phyloP scores from a whole-genome alignment of 2,113 vertebrate genomes.

The Xiphophorus hellerii region DNA sequence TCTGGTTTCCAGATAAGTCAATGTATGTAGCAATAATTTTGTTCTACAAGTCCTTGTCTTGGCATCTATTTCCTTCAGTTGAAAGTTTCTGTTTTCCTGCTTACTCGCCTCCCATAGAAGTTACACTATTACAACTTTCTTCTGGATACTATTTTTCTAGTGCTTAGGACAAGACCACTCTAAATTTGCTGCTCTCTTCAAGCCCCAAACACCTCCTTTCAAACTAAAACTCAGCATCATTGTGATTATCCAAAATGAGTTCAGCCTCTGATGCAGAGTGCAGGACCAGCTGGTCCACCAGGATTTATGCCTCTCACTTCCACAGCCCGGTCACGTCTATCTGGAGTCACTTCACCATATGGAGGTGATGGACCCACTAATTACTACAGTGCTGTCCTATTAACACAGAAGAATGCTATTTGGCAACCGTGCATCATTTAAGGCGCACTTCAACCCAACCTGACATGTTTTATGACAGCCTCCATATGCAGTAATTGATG shows the following conservation, averaged over 20 bases:
- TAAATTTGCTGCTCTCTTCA: not conserved
- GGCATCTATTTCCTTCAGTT: no score
- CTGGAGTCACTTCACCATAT: constrained; percentile 58
- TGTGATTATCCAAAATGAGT: constrained; percentile 33
- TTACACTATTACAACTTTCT: no score
- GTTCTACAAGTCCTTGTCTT: no score
- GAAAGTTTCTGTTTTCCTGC: no score
- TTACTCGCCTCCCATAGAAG: no score
- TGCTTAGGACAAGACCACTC: constrained; percentile 6
- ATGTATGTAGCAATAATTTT: no score
- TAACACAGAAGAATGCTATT: constrained; percentile 64
- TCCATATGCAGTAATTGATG: constrained; percentile 46
- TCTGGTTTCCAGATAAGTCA: no score
- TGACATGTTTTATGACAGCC: constrained; percentile 51
- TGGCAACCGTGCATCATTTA: constrained; percentile 65
- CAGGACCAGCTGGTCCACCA: constrained; percentile 51
- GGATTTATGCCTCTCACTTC: constrained; percentile 54
- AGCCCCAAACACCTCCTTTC: constrained; percentile 11
- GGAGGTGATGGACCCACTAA: constrained; percentile 69
- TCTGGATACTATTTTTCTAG: not conserved
- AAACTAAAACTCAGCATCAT: constrained; percentile 40
- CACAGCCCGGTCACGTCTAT: constrained; percentile 56
- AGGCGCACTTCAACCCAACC: constrained; percentile 34
- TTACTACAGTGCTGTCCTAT: constrained; percentile 67
- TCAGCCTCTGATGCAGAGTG: constrained; percentile 31